Base-by-base conservation (phyloP, 2,888 invertebrate species). In the Chymomyza caudatula region DNA sequence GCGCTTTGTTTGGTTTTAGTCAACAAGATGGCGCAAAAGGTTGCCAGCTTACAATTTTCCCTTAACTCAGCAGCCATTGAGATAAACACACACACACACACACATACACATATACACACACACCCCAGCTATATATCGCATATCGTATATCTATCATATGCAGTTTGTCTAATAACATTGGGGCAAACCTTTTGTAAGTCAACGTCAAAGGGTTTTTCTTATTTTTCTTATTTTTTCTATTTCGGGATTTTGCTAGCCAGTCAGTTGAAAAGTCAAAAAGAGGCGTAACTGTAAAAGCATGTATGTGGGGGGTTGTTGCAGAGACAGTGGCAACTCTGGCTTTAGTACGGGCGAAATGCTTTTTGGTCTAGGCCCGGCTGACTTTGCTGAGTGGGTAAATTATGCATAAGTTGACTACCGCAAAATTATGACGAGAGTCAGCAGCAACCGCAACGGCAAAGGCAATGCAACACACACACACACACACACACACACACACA, bases 331-430 rank as follows among this genome's bases (percentile, higher is more conserved):
- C 29, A 37, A 37, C 29, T 37, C 29, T 37, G 11, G 29, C 29
- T 37, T 37, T 37, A 2, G 29, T 11, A 8, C 29, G 29, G 29
- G 11, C 29, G 0, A 11, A 37, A 37, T 37, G 29, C 8, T 37
- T 4, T 37, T 37, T 37, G 29, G 29, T 37, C 29, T 37, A 37
- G 29, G 29, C 29, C 29, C 29, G 29, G 29, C 11, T 37, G 29
- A 37, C 29, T 37, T 37, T 37, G 29, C 29, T 37, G 84, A 80
- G 80, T 84, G 84, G 73, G 71, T 81, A 81, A 81, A 81, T 81
- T 81, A 81, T 81, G 80, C 80, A 81, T 81, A 81, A 80, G 86
- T 86, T 86, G 84, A 85, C 80, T 81, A 81, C 73, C 73, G 83
- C 86, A 82, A 77, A 85, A 86, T 80, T 85, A 85, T 81, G 78